Evolutionary conservation across 1,140 invertebrate genomes (phyloP).

Genomic region (Lordiphosa clarofinis): DNA sequence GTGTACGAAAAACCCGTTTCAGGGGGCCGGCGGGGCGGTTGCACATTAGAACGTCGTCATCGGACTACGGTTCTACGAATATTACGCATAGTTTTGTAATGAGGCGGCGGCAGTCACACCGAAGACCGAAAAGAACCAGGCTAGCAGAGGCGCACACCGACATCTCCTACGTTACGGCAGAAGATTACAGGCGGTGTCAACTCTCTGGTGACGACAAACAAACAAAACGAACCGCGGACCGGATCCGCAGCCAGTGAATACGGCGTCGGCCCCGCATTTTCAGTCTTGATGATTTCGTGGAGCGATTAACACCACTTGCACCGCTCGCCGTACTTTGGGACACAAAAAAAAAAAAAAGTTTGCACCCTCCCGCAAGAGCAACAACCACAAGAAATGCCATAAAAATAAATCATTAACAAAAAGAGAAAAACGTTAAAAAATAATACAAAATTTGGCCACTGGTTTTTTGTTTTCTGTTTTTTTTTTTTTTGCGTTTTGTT

Average conservation of each 20-base stretch:
- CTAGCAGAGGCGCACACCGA: not conserved
- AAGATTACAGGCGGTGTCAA: conserved; percentile 20
- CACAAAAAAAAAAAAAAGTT: conserved; percentile 12
- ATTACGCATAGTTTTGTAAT: conserved; percentile 40
- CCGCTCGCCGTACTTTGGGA: conserved; percentile 26
- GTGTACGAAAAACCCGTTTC: too few relatives aligned
- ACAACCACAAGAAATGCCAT: too few relatives aligned
- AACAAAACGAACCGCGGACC: conserved; percentile 13
- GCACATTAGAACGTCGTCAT: not conserved
- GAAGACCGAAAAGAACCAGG: not conserved
- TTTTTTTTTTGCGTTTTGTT: conserved; percentile 32
- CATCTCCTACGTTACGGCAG: conserved; percentile 12
- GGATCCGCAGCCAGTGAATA: conserved; percentile 8
- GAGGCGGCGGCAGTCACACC: conserved; percentile 13
- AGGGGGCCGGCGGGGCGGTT: too few relatives aligned
- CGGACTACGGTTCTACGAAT: not conserved
- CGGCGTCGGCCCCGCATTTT: conserved; percentile 23
- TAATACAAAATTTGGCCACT: conserved; percentile 17
- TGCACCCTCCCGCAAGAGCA: conserved; percentile 16
- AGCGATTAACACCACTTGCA: conserved; percentile 70
- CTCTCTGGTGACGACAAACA: conserved; percentile 6
- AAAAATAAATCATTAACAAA: conserved; percentile 61
- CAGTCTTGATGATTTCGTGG: conserved; percentile 77
- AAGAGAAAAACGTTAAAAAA: conserved; percentile 11
- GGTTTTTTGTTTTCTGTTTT: conserved; percentile 16